phyloP scores from a whole-genome alignment of 2,888 invertebrate species.

The Athalia rosae region DNA sequence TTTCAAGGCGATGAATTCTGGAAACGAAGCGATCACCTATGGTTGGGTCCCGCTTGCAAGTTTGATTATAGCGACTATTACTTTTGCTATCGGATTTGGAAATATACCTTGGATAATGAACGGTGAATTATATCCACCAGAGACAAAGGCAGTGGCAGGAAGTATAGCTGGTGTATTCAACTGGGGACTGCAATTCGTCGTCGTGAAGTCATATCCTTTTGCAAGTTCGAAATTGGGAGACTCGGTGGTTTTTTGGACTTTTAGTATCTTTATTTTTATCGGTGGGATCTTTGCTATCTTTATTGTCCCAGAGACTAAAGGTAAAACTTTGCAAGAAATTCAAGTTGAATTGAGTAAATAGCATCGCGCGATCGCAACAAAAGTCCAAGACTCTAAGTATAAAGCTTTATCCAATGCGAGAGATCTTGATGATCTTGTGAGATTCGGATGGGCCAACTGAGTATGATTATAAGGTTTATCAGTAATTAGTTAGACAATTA shows the following conservation, averaged over 20 bases:
- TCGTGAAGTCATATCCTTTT: conserved; percentile 66
- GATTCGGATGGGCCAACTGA: no score
- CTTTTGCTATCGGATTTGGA: conserved; percentile 74
- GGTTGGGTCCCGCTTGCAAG: conserved; percentile 73
- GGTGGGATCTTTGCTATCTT: conserved; percentile 64
- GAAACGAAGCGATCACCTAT: conserved; percentile 59
- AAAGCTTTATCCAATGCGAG: no score
- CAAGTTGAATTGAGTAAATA: conserved; percentile 62
- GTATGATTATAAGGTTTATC: no score
- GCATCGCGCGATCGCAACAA: background rate
- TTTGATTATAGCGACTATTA: conserved; percentile 71
- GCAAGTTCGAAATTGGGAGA: conserved; percentile 60
- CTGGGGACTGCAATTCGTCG: conserved; percentile 71
- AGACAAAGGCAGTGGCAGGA: conserved; percentile 71
- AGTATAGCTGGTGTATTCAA: conserved; percentile 72
- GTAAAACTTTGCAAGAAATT: conserved; percentile 69
- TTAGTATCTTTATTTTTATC: conserved; percentile 60
- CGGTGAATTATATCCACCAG: conserved; percentile 74
- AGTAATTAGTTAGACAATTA: no score
- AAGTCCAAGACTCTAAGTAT: no score
- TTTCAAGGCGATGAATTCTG: conserved; percentile 64
- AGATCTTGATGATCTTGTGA: no score
- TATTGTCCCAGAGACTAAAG: conserved; percentile 71
- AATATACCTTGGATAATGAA: conserved; percentile 74
- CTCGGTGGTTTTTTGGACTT: conserved; percentile 68